Conservation (phyloP, 2,797 vertebrate species). For the Triplophysa bombifrons region DNA sequence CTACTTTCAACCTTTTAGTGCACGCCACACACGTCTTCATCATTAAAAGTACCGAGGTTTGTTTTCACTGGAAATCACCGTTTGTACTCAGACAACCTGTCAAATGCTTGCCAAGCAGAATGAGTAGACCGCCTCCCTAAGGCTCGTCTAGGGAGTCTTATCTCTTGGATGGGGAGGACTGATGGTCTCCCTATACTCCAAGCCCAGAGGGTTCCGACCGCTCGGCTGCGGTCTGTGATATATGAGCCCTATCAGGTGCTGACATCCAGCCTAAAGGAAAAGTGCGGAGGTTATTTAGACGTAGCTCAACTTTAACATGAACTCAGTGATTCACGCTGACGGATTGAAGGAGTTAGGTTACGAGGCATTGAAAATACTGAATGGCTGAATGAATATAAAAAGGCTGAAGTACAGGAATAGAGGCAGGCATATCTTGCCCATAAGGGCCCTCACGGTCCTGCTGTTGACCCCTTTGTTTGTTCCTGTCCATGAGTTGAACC, state of each 20-base stretch:
- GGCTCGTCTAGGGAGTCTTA: slow-evolving; percentile 74
- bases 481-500: slow-evolving; percentile 79
- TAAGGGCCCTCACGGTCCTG: slow-evolving; percentile 71
- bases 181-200: slow-evolving; percentile 72
- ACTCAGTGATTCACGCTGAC: slow-evolving; percentile 65
- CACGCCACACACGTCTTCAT: not conserved
- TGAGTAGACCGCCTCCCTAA: slow-evolving; percentile 86
- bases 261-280: slow-evolving; percentile 64
- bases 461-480: slow-evolving; percentile 72
- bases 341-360: slow-evolving; percentile 63
- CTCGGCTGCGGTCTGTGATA: slow-evolving; percentile 55
- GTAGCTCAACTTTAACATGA: slow-evolving; percentile 59
- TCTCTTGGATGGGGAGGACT: slow-evolving; percentile 65
- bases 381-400: not conserved
- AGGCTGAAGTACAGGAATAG: slow-evolving; percentile 41
- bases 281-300: slow-evolving; percentile 64
- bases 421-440: slow-evolving; percentile 47
- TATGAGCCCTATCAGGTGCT: slow-evolving; percentile 67
- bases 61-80: slow-evolving; percentile 47
- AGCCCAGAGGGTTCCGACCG: slow-evolving; percentile 32
- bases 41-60: slow-evolving; percentile 7
- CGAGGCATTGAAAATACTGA: slow-evolving; percentile 56
- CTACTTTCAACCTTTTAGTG: not conserved
- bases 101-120: slow-evolving; percentile 64
- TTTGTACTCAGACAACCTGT: slow-evolving; percentile 63